Conservation (phyloP, 2,113 vertebrate genomes). For the Eretmochelys imbricata region DNA sequence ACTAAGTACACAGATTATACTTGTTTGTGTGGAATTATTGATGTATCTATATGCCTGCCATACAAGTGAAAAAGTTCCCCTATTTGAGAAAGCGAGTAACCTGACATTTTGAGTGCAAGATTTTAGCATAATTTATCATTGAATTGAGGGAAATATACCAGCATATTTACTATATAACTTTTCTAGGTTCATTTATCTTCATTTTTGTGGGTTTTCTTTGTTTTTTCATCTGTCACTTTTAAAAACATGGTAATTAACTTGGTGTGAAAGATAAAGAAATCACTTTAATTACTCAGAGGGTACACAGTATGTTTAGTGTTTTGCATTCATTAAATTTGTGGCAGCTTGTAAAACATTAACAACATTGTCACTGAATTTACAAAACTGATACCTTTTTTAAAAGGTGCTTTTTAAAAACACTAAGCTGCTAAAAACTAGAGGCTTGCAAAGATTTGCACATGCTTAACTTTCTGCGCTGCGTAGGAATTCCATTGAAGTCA, state of each 20-base stretch:
- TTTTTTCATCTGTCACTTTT: background rate
- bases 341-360: background rate
- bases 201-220: background rate
- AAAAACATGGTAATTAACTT: background rate
- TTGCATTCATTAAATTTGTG: background rate
- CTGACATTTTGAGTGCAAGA: background rate
- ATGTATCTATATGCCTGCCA: background rate
- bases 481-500: background rate
- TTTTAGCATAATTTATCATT: background rate
- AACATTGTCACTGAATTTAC: background rate
- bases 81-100: background rate
- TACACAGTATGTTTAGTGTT: background rate
- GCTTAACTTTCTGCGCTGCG: background rate
- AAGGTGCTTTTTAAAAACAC: background rate
- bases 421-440: background rate
- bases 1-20: background rate
- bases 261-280: background rate
- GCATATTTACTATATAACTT: background rate
- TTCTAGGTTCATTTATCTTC: background rate
- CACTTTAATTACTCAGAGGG: background rate
- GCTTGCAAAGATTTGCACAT: background rate
- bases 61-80: background rate
- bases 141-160: background rate
- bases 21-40: background rate
- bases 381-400: background rate